phyloP scores from a whole-genome alignment of 2,888 invertebrate genomes.

The Arctia plantaginis region DNA sequence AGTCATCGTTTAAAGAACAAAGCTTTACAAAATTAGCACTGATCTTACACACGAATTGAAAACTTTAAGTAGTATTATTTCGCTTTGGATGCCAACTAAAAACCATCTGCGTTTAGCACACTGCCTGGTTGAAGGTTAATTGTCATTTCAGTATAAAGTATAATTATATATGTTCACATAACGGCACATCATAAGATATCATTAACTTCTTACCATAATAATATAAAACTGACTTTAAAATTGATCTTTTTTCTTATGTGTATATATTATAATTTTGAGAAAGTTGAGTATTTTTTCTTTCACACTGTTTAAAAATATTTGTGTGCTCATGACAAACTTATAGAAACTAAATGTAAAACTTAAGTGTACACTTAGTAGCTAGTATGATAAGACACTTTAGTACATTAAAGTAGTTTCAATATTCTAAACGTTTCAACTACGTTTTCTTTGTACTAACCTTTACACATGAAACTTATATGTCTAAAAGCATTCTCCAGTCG shows the following conservation, averaged over 20 bases:
- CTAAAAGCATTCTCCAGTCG: constrained; percentile 88
- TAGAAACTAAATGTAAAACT: neutral
- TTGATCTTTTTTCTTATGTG: too few relatives aligned
- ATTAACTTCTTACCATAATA: too few relatives aligned
- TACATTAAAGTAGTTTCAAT: constrained; percentile 8
- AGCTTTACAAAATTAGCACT: too few relatives aligned
- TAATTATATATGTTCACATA: too few relatives aligned
- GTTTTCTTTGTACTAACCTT: neutral
- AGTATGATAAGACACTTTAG: neutral
- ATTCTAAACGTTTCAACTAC: neutral
- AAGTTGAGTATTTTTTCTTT: neutral
- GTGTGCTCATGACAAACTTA: neutral
- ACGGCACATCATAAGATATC: too few relatives aligned
- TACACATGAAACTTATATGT: neutral
- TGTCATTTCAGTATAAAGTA: neutral
- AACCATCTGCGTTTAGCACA: too few relatives aligned
- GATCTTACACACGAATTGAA: too few relatives aligned
- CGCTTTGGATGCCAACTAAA: too few relatives aligned
- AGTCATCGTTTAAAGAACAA: too few relatives aligned
- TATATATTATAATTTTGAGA: too few relatives aligned
- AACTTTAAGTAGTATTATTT: too few relatives aligned
- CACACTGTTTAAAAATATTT: neutral
- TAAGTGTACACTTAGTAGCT: neutral
- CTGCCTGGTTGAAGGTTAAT: neutral
- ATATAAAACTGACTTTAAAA: neutral